Evolutionary conservation across 2,888 invertebrate species (phyloP).

Genomic region (Tyria jacobaeae): DNA sequence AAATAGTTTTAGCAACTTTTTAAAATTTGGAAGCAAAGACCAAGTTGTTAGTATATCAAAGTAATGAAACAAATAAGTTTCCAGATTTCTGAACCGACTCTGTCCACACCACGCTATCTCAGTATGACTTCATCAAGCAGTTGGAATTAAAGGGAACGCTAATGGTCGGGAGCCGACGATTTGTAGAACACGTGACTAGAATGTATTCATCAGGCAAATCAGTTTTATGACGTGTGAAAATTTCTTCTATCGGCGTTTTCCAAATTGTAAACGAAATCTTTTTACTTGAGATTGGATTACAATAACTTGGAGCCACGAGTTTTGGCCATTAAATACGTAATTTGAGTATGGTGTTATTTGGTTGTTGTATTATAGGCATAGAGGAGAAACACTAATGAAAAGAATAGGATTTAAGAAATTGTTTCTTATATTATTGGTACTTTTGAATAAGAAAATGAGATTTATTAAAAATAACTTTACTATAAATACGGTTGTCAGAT

Average conservation of each 20-base stretch:
- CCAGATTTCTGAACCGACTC: conserved; percentile 41
- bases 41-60: conserved; percentile 5
- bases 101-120: conserved; percentile 48
- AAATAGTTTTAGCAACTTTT: too few relatives aligned
- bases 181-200: conserved; percentile 59
- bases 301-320: conserved; percentile 18
- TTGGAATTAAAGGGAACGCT: conserved; percentile 52
- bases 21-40: too few relatives aligned
- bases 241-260: conserved; percentile 41
- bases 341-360: neutral
- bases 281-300: conserved; percentile 6
- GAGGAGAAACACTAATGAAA: neutral
- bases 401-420: too few relatives aligned
- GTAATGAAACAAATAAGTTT: conserved; percentile 20
- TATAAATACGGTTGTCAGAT: neutral
- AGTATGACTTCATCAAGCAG: conserved; percentile 65
- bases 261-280: conserved; percentile 31
- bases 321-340: neutral
- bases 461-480: too few relatives aligned
- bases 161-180: conserved; percentile 58
- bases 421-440: neutral
- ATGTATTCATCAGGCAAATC: conserved; percentile 51
- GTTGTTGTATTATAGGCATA: neutral
- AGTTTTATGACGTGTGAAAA: conserved; percentile 48
- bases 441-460: neutral